Evolutionary conservation across 1,140 invertebrate species (phyloP).

Genomic region (Ptiloglossa arizonensis): DNA sequence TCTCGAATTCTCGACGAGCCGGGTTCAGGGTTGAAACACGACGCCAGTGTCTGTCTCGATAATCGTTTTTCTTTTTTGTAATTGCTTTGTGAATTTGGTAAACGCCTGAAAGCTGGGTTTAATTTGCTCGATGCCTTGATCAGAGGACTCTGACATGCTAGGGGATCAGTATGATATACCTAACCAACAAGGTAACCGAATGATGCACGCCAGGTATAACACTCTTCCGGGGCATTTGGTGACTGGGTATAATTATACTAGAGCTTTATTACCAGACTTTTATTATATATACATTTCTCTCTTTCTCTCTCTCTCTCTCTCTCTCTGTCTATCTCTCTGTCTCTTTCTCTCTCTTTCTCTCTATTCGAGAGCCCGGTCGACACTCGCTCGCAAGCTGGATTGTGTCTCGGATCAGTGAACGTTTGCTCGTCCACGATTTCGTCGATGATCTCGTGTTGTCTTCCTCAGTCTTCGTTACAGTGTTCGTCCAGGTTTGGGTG

Average conservation of each 20-base stretch:
- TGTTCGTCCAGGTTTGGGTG: no score
- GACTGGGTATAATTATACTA: conserved; percentile 51
- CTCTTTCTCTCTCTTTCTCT: conserved; percentile 21
- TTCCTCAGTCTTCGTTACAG: no score
- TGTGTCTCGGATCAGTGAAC: conserved; percentile 31
- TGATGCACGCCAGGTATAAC: conserved; percentile 60
- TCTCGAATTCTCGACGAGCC: no score
- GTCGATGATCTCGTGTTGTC: no score
- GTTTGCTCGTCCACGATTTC: conserved; percentile 47
- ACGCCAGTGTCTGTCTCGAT: no score
- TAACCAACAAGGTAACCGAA: conserved; percentile 58
- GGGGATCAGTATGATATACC: conserved; percentile 17
- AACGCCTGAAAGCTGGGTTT: conserved; percentile 48
- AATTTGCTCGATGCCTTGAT: conserved; percentile 58
- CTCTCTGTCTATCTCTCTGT: no score
- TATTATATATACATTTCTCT: no score
- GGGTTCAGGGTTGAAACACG: no score
- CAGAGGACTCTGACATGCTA: conserved; percentile 33
- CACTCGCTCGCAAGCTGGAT: conserved; percentile 42
- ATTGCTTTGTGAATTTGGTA: not conserved
- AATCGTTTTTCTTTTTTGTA: not conserved
- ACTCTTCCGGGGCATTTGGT: conserved; percentile 55
- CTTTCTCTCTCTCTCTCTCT: conserved; percentile 15
- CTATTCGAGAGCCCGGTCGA: conserved; percentile 24
- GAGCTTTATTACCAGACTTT: conserved; percentile 57